Evolutionary conservation across 2,888 invertebrate genomes (phyloP), one percentile per base, ranked within the genome.

Genomic region (Eristalinus sepulchralis): DNA sequence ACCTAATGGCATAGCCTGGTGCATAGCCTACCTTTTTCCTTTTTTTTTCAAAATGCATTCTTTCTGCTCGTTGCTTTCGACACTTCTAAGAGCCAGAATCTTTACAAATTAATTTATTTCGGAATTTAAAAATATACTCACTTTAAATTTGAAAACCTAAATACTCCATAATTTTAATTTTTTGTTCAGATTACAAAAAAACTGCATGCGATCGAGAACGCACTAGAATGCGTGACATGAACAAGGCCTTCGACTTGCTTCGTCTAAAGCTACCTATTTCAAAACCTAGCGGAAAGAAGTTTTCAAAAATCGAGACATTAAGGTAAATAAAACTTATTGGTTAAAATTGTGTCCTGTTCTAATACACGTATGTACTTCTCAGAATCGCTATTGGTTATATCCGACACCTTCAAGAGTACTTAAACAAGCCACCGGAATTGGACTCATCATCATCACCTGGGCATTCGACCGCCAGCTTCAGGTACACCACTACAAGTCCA

Each of bases 141-240:
- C n/a, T n/a, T 27, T 27, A 5, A 27, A 27, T 27, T 27, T 27
- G 27, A 3, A 27, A n/a, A n/a, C n/a, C n/a, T n/a, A n/a, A n/a
- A n/a, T n/a, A n/a, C n/a, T n/a, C n/a, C n/a, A n/a, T n/a, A n/a
- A n/a, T n/a, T n/a, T n/a, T n/a, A n/a, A n/a, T n/a, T 27, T 27
- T 27, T 9, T 64, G 88, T 85, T 13, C 93, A 96, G 96, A 97
- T 92, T 96, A 97, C 91, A 96, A 96, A 92, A 96, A 96, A 91
- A 96, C 96, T 0, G 97, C 97, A 0, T 97, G 97, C 89, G 97
- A 97, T 90, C 94, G 97, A 27, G 97, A 97, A 90, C 93, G 97
- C 4, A 97, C 96, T 0, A 93, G 97, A 53, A 97, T 97, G 97
- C 94, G 96, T 2, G 97, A 97, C 89, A 97, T 97, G 97, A 97